phyloP scores from a whole-genome alignment of 2,797 vertebrate species.

The Dromococcyx pavoninus region DNA sequence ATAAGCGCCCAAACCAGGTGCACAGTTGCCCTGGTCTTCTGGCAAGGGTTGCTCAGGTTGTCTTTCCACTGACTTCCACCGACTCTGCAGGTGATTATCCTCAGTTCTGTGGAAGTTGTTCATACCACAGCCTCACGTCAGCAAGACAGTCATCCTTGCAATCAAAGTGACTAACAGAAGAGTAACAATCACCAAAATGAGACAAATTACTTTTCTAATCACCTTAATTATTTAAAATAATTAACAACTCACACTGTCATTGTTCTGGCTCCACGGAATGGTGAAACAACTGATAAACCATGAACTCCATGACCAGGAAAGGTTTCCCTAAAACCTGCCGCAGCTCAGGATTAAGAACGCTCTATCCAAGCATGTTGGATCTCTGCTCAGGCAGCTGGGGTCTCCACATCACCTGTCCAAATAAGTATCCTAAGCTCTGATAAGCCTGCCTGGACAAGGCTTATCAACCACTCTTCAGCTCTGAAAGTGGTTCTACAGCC shows the following conservation, averaged over 20 bases:
- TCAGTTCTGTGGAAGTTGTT: neutral
- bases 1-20: neutral
- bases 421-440: neutral
- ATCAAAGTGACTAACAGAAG: neutral
- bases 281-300: neutral
- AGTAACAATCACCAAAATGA: neutral
- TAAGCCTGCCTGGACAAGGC: neutral
- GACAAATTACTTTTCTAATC: neutral
- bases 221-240: neutral
- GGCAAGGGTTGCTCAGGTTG: neutral
- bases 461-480: neutral
- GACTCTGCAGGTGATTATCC: neutral
- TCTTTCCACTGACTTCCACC: neutral
- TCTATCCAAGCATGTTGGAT: neutral
- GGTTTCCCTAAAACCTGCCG: fast-evolving
- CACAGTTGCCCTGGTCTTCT: neutral
- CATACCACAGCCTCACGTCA: neutral
- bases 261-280: neutral
- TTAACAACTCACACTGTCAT: neutral
- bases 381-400: neutral
- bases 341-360: neutral
- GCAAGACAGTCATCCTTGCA: neutral
- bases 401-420: neutral
- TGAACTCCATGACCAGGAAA: neutral
- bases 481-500: neutral